Percentiles rank a stretch among this genome's conserved stretches.
These are phyloP conservation scores for Standfussiana lucernea DNA, from an alignment of 2,888 invertebrate species.

Conservation along the genomic window DNA sequence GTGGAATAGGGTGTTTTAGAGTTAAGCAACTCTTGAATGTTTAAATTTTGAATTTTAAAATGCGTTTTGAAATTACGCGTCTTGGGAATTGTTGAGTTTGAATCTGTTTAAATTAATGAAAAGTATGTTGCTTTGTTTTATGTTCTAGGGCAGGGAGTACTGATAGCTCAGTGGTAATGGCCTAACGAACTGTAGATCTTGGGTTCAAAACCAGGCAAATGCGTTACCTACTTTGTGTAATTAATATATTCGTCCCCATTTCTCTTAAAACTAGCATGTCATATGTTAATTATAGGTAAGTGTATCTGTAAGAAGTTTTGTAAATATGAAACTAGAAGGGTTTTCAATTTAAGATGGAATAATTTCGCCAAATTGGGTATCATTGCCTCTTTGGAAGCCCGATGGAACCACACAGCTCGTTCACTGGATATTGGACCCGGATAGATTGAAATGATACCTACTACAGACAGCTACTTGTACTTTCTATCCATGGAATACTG, in stretches of 20 bases:
- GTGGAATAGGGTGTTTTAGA: slow-evolving; percentile 47
- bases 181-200: not conserved
- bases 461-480: not conserved
- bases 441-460: slow-evolving; percentile 33
- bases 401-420: slow-evolving; percentile 25
- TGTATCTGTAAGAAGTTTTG: not conserved
- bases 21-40: slow-evolving; percentile 53
- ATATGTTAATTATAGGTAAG: not conserved
- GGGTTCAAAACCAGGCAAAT: not conserved
- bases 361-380: slow-evolving; percentile 47
- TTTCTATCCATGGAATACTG: not conserved
- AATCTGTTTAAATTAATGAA: slow-evolving; percentile 36
- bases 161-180: not conserved
- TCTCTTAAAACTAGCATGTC: not conserved
- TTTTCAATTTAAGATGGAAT: slow-evolving; percentile 34
- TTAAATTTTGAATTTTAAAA: slow-evolving; percentile 53
- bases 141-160: not conserved
- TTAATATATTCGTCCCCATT: not conserved
- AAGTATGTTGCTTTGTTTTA: not conserved
- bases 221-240: too few species aligned
- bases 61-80: slow-evolving; percentile 28
- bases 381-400: slow-evolving; percentile 30
- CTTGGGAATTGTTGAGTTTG: slow-evolving; percentile 35
- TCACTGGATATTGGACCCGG: slow-evolving; percentile 26
- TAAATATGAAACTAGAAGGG: slow-evolving; percentile 6